Evolutionary conservation across 2,888 invertebrate species (phyloP).

Genomic region (Lasioglossum figueresi): DNA sequence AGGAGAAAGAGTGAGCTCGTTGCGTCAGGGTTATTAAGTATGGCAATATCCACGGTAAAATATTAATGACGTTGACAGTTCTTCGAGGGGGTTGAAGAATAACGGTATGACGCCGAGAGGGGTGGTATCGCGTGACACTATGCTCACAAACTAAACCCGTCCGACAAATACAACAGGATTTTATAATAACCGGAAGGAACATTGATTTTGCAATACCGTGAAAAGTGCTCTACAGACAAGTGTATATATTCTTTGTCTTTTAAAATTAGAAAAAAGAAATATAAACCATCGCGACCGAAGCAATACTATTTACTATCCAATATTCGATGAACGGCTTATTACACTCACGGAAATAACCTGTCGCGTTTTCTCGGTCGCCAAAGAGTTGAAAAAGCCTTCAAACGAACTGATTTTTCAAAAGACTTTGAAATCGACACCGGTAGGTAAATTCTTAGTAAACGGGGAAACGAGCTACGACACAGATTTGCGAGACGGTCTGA

Average conservation of each 20-base stretch:
- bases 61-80: slow-evolving; percentile 71
- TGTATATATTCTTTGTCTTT: too few species aligned
- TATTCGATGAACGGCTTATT: neutral
- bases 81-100: slow-evolving; percentile 46
- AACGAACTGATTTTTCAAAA: neutral
- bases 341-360: neutral
- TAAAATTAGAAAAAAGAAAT: neutral
- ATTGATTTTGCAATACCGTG: neutral
- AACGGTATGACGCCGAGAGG: slow-evolving; percentile 32
- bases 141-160: neutral
- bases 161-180: neutral
- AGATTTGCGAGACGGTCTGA: neutral
- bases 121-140: slow-evolving; percentile 34
- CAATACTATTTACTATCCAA: neutral
- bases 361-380: neutral
- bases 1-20: slow-evolving; percentile 55
- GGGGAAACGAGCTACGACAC: neutral
- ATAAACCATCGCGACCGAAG: neutral
- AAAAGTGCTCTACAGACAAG: neutral
- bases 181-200: neutral
- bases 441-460: neutral
- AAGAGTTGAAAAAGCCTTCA: neutral
- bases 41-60: slow-evolving; percentile 62
- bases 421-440: neutral
- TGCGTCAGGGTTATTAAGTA: slow-evolving; percentile 69